These are phyloP conservation scores for Arctocebus calabarensis DNA, from an alignment of 2,797 vertebrate species.

Conservation along the genomic window DNA sequence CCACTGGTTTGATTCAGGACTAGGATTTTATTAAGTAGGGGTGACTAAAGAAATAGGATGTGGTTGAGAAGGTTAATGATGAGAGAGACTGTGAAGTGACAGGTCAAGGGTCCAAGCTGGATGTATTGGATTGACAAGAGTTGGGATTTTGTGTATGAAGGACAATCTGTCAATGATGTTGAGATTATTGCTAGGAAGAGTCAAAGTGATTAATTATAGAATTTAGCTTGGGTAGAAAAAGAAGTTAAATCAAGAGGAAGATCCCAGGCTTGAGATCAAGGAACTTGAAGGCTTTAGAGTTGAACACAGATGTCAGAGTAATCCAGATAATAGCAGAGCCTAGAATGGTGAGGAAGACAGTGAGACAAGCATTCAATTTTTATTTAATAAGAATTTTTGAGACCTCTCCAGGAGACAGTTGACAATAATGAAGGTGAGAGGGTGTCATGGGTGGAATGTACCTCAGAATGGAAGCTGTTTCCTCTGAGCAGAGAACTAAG, in stretches of 20 bases:
- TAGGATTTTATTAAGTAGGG: not conserved
- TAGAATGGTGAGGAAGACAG: not conserved
- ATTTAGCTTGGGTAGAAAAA: slow-evolving; percentile 19
- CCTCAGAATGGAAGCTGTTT: not conserved
- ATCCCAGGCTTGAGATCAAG: not conserved
- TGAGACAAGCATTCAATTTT: not conserved
- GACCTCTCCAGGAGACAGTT: not conserved
- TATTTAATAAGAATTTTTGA: not conserved
- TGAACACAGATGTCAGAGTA: not conserved
- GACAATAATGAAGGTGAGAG: not conserved
- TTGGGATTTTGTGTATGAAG: not conserved
- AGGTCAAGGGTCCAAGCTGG: not conserved
- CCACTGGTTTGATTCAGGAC: not conserved
- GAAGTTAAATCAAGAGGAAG: not conserved
- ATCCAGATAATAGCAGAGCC: not conserved
- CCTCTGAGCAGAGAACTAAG: not conserved
- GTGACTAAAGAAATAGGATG: not conserved
- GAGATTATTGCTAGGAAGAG: not conserved
- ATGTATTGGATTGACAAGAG: not conserved
- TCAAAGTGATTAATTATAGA: not conserved
- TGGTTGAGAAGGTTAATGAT: not conserved
- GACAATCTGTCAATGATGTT: not conserved
- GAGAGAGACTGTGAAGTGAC: not conserved
- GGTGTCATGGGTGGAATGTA: not conserved
- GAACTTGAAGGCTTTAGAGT: not conserved